Base-by-base conservation (phyloP, 2,888 invertebrate species). In the Matsumyia berberina region DNA sequence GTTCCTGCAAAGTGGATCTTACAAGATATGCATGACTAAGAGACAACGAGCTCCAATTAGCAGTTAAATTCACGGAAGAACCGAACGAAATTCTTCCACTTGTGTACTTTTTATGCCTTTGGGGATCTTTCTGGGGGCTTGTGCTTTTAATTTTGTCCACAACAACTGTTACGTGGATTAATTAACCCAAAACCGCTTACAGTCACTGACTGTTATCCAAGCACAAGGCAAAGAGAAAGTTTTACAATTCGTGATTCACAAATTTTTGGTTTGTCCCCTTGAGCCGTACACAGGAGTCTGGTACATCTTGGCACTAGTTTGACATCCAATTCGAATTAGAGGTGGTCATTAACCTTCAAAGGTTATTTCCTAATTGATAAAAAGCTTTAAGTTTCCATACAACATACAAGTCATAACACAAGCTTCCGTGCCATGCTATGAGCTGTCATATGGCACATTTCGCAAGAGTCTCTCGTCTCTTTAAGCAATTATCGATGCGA, bases 401-500 rank as follows among this genome's bases (percentile, higher is more conserved):
- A 35, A 5, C 7, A 19, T 33, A 62, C 42, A 33, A 44, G n/a
- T 24, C 24, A 24, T 24, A 24, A 24, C 24, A 24, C 2, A 3
- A 29, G 33, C 12, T 39, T 42, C 29, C 24, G 9, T 24, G 24
- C 24, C 24, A 24, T 24, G n/a, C 24, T 24, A 24, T 29, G 9
- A 35, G 12, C 37, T 51, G 51, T 29, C 37, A 35, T 24, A 66
- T 29, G 24, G n/a, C 37, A 29, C 51, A 37, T 51, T 49, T 8
- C 51, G 49, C 37, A 35, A 66, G 24, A 8, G 0, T 42, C n/a
- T n/a, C n/a, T 9, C n/a, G 15, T 19, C 53, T 67, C 39, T 53
- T 53, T 31, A 42, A 53, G 39, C 5, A 53, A 67, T 69, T 69
- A 69, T 57, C 24, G 7, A 2, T 7, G 5, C 39, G 69, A 69